Percentiles rank a stretch among this genome's conserved stretches.
These are phyloP conservation scores for Ictidomys tridecemlineatus DNA, from an alignment of 2,113 vertebrate species.

Conservation along the genomic window DNA sequence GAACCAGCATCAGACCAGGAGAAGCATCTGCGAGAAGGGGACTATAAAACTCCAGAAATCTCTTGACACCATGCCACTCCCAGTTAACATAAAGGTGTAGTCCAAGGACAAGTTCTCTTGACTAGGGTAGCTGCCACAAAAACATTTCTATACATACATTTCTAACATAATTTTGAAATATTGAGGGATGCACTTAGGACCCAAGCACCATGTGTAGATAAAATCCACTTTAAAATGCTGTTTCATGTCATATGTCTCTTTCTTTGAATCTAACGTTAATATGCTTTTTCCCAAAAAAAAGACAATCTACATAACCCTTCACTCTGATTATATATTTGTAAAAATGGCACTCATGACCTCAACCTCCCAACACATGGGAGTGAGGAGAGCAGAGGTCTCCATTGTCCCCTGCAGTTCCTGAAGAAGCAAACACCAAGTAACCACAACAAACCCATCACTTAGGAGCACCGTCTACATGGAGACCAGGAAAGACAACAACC, in stretches of 20 bases:
- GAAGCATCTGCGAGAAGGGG: not conserved
- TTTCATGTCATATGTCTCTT: not conserved
- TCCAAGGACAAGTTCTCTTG: not conserved
- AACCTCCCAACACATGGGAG: not conserved
- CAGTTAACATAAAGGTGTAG: not conserved
- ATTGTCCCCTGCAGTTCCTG: not conserved
- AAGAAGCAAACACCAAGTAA: slow-evolving; percentile 67
- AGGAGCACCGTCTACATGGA: slow-evolving; percentile 6
- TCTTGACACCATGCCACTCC: not conserved
- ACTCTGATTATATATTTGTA: not conserved
- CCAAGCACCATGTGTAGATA: fast-evolving
- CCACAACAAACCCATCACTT: slow-evolving; percentile 73
- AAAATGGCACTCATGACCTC: not conserved
- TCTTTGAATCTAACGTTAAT: not conserved
- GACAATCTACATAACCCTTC: not conserved
- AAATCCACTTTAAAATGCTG: not conserved
- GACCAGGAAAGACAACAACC: slow-evolving; percentile 16
- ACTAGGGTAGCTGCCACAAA: not conserved
- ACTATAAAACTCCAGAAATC: not conserved
- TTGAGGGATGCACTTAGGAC: not conserved
- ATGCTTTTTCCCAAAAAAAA: not conserved
- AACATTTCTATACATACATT: not conserved
- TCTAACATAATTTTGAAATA: not conserved
- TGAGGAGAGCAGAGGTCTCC: not conserved
- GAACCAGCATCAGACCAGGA: slow-evolving; percentile 1